These are phyloP conservation scores for Dinomys branickii DNA, from an alignment of 2,113 vertebrate species.

Conservation along the genomic window DNA sequence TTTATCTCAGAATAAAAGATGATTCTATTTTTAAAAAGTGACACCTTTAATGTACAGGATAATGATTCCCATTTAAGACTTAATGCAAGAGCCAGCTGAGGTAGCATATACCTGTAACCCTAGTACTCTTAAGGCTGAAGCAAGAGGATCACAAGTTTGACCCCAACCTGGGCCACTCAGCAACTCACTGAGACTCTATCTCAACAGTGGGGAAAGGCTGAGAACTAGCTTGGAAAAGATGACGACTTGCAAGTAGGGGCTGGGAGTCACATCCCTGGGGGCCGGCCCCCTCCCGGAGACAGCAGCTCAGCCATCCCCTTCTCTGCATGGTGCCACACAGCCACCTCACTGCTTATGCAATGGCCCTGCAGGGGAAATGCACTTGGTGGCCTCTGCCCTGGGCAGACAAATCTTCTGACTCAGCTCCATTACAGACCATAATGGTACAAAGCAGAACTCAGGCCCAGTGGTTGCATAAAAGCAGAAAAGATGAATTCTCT, in stretches of 20 bases:
- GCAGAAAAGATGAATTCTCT: neutral
- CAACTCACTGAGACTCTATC: neutral
- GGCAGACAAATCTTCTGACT: conserved; percentile 34
- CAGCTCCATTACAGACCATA: neutral
- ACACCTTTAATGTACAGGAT: neutral
- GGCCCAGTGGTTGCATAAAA: neutral
- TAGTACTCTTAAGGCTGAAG: neutral
- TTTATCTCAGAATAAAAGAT: neutral
- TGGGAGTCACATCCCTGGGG: neutral
- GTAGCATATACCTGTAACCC: neutral
- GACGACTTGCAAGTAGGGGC: neutral
- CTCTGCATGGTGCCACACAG: neutral
- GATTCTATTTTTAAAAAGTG: neutral
- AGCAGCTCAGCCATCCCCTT: neutral
- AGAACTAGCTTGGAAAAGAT: neutral
- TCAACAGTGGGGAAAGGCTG: neutral
- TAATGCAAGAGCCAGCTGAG: neutral
- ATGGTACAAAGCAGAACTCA: conserved; percentile 34
- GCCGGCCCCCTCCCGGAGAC: neutral
- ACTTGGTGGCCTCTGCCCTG: neutral
- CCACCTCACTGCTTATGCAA: conserved; percentile 10
- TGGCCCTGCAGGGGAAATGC: neutral
- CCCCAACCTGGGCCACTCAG: neutral
- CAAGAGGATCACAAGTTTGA: neutral
- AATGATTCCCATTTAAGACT: neutral